Conservation (phyloP, 2,888 invertebrate genomes). For the Hartigia nigra region DNA sequence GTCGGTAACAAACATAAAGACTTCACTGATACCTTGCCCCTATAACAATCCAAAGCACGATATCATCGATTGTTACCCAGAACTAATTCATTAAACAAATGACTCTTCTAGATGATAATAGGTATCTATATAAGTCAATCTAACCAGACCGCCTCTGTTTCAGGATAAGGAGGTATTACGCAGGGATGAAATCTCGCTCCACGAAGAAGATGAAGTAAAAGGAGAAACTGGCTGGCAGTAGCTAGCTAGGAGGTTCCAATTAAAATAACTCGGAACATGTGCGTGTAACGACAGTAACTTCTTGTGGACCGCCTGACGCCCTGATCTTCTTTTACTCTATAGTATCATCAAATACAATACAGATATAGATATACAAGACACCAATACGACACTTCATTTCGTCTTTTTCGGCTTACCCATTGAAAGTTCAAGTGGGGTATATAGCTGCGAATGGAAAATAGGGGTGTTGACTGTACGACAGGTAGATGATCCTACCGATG, state of each 20-base stretch:
- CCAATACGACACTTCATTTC: not conserved
- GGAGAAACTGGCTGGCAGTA: conserved; percentile 31
- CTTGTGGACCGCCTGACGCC: conserved; percentile 25
- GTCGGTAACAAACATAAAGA: too few relatives aligned
- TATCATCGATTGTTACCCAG: not conserved
- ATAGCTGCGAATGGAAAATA: not conserved
- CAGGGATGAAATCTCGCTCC: not conserved
- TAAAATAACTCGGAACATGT: conserved; percentile 43
- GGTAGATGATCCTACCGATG: not conserved
- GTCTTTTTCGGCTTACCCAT: not conserved
- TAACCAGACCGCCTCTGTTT: not conserved
- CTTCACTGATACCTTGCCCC: not conserved
- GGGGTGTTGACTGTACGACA: not conserved
- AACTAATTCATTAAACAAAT: not conserved
- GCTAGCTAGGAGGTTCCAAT: conserved; percentile 36
- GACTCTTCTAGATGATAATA: not conserved
- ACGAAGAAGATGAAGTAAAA: conserved; percentile 19
- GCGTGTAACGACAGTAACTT: conserved; percentile 40
- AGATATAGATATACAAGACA: not conserved
- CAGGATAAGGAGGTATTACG: not conserved
- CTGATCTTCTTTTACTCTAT: conserved; percentile 5
- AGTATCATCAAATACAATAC: not conserved
- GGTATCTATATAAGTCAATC: not conserved
- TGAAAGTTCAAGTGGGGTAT: not conserved
- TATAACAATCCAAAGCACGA: not conserved